phyloP scores from a whole-genome alignment of 2,888 invertebrate species.

The Crocallis elinguaria region DNA sequence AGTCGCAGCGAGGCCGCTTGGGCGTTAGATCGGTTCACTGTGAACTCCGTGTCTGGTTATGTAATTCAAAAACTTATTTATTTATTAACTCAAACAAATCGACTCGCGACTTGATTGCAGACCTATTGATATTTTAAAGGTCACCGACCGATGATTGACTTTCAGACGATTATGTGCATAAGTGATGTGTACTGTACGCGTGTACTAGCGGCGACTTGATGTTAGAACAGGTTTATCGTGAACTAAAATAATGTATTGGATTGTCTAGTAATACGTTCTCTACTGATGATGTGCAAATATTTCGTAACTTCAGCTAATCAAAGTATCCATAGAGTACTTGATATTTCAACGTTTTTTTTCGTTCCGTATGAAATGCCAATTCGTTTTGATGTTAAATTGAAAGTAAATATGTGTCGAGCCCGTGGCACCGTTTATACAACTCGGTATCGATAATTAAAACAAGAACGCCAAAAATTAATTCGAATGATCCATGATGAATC shows the following conservation, averaged over 20 bases:
- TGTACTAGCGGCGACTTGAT: conserved; percentile 70
- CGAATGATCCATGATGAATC: conserved; percentile 41
- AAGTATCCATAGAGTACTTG: conserved; percentile 6
- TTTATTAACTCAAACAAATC: conserved; percentile 73
- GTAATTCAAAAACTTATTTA: conserved; percentile 82
- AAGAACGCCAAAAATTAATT: conserved; percentile 11
- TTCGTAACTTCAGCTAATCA: neutral
- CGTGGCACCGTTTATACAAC: neutral
- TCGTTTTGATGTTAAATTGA: conserved; percentile 8
- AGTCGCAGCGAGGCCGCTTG: conserved; percentile 81
- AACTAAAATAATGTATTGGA: conserved; percentile 50
- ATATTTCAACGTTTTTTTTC: conserved; percentile 36
- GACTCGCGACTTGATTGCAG: conserved; percentile 44
- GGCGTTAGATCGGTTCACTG: conserved; percentile 77
- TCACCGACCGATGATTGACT: conserved; percentile 39
- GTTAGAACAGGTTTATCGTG: conserved; percentile 73
- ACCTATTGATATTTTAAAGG: conserved; percentile 43
- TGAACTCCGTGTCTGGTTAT: conserved; percentile 76
- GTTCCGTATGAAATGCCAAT: conserved; percentile 3
- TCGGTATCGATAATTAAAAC: neutral
- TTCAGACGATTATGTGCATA: conserved; percentile 56
- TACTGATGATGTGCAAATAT: neutral
- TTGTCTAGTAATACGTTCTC: neutral
- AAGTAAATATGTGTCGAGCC: conserved; percentile 11
- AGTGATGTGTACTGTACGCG: conserved; percentile 74